These are phyloP conservation scores for Penaeus japonicus DNA, from an alignment of 1,140 invertebrate genomes.

Conservation along the genomic window DNA sequence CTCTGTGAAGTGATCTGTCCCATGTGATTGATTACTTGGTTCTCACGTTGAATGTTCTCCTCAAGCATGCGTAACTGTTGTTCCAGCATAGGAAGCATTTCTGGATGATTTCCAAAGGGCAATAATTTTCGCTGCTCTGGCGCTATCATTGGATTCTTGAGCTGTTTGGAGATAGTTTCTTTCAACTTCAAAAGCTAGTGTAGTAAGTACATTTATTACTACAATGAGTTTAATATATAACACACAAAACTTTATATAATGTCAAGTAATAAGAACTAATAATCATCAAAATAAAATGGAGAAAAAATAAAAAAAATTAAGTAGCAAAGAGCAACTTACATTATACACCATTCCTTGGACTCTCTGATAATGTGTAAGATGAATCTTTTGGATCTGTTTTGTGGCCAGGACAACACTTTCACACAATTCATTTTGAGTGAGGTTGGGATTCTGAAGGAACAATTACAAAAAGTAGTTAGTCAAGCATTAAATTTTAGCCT, in stretches of 20 bases:
- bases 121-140: slow-evolving; percentile 52
- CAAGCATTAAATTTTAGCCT: neutral
- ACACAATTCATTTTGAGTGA: slow-evolving; percentile 35
- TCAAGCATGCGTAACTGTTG: slow-evolving; percentile 49
- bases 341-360: slow-evolving; percentile 53
- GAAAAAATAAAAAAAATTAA: neutral
- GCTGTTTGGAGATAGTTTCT: neutral
- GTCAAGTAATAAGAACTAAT: too few relatives aligned
- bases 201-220: too few relatives aligned
- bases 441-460: slow-evolving; percentile 54
- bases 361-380: slow-evolving; percentile 57
- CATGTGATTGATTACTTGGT: slow-evolving; percentile 55
- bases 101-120: slow-evolving; percentile 49
- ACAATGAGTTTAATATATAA: too few relatives aligned
- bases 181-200: too few relatives aligned
- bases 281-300: neutral
- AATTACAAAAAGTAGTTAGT: neutral
- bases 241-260: neutral
- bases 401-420: slow-evolving; percentile 58
- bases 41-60: slow-evolving; percentile 54
- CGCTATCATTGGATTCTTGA: slow-evolving; percentile 58
- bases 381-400: slow-evolving; percentile 58
- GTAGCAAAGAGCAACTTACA: slow-evolving; percentile 45
- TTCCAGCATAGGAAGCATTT: slow-evolving; percentile 51
- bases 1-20: slow-evolving; percentile 24